Evolutionary conservation across 2,888 invertebrate species (phyloP).

Genomic region (Adela reaumurella): DNA sequence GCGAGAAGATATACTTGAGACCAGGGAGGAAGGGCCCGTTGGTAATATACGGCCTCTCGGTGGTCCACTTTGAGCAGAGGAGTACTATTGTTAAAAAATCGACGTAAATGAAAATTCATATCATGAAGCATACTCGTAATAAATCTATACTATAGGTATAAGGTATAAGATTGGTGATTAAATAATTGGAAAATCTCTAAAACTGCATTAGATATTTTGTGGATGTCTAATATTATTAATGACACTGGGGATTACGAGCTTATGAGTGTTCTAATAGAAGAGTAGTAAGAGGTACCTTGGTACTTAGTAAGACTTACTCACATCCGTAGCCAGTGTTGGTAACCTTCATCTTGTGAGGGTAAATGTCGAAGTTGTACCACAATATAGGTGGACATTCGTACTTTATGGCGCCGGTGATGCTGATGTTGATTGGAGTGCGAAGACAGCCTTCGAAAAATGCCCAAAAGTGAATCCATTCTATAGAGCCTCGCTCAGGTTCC

Average conservation of each 20-base stretch:
- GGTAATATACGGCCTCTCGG: conserved; percentile 55
- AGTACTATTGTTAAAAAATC: conserved; percentile 40
- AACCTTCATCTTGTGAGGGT: conserved; percentile 61
- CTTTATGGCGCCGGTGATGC: conserved; percentile 31
- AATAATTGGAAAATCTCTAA: too few species aligned
- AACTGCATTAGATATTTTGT: too few species aligned
- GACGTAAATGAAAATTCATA: too few species aligned
- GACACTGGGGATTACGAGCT: too few species aligned
- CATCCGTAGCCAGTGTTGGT: conserved; percentile 66
- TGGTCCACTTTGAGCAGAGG: conserved; percentile 60
- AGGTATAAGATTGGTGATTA: too few species aligned
- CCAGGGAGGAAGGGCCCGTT: conserved; percentile 52
- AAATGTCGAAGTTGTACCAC: conserved; percentile 57
- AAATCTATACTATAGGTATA: too few species aligned
- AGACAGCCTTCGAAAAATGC: conserved; percentile 30
- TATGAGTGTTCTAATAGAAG: too few species aligned
- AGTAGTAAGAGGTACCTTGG: too few species aligned
- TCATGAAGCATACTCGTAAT: too few species aligned
- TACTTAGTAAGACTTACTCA: conserved; percentile 19
- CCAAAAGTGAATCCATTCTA: conserved; percentile 34
- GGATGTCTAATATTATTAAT: too few species aligned
- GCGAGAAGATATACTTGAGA: conserved; percentile 60
- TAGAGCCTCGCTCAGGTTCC: conserved; percentile 24
- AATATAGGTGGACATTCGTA: conserved; percentile 43
- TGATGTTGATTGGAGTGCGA: conserved; percentile 36